Percentiles rank a stretch among this genome's conserved stretches.
Conservation (phyloP, 2,113 vertebrate genomes). For the Oryzias woworae region DNA sequence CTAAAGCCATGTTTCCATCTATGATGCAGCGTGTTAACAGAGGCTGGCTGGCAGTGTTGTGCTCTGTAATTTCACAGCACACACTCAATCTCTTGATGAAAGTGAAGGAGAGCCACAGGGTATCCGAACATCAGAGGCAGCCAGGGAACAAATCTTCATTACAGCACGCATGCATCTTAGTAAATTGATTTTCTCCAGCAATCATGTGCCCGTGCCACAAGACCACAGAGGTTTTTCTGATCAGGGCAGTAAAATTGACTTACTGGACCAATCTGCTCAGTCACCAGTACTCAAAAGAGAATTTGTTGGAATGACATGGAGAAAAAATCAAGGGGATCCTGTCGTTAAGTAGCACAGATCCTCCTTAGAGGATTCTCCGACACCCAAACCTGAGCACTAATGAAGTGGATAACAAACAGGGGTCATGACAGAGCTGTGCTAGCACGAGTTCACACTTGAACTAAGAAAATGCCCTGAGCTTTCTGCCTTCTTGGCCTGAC, state of each 20-base stretch:
- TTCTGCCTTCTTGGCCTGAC: constrained; percentile 10
- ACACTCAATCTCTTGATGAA: constrained; percentile 45
- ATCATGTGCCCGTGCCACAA: constrained; percentile 27
- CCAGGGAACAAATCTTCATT: constrained; percentile 43
- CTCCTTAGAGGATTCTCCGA: constrained; percentile 10
- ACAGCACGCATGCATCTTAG: constrained; percentile 24
- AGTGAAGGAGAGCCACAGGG: constrained; percentile 41
- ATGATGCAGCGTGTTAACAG: constrained; percentile 37
- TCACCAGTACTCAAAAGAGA: constrained; percentile 36
- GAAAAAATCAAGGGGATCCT: constrained; percentile 27
- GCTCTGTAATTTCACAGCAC: constrained; percentile 40
- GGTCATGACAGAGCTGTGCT: constrained; percentile 25
- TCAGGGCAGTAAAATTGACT: constrained; percentile 38
- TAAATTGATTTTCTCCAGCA: constrained; percentile 54
- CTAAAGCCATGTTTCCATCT: constrained; percentile 19
- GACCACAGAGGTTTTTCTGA: constrained; percentile 30
- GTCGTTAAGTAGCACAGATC: not conserved
- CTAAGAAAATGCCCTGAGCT: constrained; percentile 28
- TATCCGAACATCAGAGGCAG: constrained; percentile 50
- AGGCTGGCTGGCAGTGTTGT: constrained; percentile 24
- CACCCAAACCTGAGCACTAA: constrained; percentile 15
- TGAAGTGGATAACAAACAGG: constrained; percentile 23
- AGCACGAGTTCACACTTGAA: constrained; percentile 9
- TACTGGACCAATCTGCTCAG: constrained; percentile 40
- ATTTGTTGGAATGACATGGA: constrained; percentile 31